Evolutionary conservation across 2,888 invertebrate species (phyloP).

Genomic region (Drosophila sordidula): DNA sequence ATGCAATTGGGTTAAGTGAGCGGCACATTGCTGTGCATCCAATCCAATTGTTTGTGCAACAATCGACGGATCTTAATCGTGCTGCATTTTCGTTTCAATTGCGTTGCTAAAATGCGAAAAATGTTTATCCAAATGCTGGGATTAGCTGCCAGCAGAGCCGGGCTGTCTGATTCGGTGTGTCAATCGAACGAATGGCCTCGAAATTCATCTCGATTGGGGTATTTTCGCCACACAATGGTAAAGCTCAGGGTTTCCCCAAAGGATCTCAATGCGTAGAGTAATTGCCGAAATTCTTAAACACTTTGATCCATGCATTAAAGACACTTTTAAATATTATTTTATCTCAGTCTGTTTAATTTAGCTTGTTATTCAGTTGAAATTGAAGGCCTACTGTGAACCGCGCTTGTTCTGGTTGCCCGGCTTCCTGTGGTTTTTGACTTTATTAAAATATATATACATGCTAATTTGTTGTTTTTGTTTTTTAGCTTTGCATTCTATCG

Average conservation of each 20-base stretch:
- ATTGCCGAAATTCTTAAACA: too few relatives aligned
- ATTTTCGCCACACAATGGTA: too few relatives aligned
- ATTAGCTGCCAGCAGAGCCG: not conserved
- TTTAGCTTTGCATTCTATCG: constrained; percentile 54
- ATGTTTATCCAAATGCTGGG: not conserved
- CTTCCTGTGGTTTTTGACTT: constrained; percentile 69
- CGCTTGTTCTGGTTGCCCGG: constrained; percentile 8
- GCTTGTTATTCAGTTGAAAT: constrained; percentile 59
- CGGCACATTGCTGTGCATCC: not conserved
- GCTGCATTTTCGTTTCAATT: not conserved
- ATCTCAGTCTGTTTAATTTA: too few relatives aligned
- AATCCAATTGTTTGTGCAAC: not conserved
- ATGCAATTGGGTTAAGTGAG: not conserved
- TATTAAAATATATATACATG: constrained; percentile 59
- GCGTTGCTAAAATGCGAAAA: not conserved
- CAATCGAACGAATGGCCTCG: too few relatives aligned
- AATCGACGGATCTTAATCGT: not conserved
- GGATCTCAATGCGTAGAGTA: too few relatives aligned
- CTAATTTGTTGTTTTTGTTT: constrained; percentile 60
- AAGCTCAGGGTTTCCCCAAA: too few relatives aligned
- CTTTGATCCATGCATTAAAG: too few relatives aligned
- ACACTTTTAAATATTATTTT: too few relatives aligned
- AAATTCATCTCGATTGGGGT: too few relatives aligned
- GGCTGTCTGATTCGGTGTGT: too few relatives aligned
- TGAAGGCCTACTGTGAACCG: constrained; percentile 43